Percentiles rank a stretch among this genome's conserved stretches.
These are phyloP conservation scores for Dendrolimus pini DNA, from an alignment of 2,888 invertebrate genomes.

Conservation along the genomic window DNA sequence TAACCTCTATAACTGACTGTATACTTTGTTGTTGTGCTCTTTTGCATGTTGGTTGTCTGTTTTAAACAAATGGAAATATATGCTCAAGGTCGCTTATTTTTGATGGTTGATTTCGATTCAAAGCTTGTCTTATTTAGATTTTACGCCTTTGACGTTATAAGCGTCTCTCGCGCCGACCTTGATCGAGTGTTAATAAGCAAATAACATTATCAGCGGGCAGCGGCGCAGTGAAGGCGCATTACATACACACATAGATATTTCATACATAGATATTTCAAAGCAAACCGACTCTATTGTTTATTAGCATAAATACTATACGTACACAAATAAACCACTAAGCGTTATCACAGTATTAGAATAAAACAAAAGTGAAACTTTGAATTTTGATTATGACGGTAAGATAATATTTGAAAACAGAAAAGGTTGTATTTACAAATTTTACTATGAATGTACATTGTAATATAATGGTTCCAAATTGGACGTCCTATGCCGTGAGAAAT, in stretches of 20 bases:
- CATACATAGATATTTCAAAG: constrained; percentile 20
- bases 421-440: too few species aligned
- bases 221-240: constrained; percentile 18
- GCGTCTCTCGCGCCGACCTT: constrained; percentile 17
- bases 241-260: constrained; percentile 20
- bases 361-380: background rate
- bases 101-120: too few species aligned
- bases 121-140: too few species aligned
- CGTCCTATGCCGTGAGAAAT: too few species aligned
- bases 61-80: background rate
- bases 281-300: constrained; percentile 16
- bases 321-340: constrained; percentile 15
- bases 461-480: too few species aligned
- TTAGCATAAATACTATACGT: constrained; percentile 26
- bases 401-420: too few species aligned
- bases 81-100: too few species aligned
- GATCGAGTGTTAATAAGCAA: constrained; percentile 22
- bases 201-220: constrained; percentile 25
- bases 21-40: too few species aligned
- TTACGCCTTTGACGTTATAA: constrained; percentile 5
- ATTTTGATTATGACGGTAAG: too few species aligned
- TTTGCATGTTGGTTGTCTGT: background rate
- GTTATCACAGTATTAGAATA: constrained; percentile 4
- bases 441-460: too few species aligned
- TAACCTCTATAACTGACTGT: too few species aligned